Base-by-base conservation (phyloP, 2,888 invertebrate genomes). In the Troglohyphantes excavatus region DNA sequence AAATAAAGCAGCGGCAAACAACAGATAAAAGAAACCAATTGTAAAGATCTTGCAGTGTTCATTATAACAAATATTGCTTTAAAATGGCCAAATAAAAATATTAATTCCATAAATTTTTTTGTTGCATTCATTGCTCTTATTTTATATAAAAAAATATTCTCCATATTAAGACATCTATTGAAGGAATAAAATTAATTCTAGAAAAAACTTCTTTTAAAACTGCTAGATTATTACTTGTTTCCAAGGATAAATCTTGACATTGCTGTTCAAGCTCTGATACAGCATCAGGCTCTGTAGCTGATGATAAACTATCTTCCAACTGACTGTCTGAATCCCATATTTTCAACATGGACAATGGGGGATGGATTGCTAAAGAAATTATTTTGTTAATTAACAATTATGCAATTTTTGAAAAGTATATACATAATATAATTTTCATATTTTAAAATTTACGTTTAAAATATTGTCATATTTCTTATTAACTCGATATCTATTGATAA, bases 281-380 rank as follows among this genome's bases (percentile, higher is more conserved):
- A 33, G 63, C 23, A 73, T 89, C 89, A 26, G 81, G 59, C n/a
- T 90, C 90, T 11, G 90, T 81, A 7, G 79, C 17, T 17, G 85
- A 85, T 29, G 90, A 90, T 19, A 90, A 29, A 23, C 73, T 82
- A 27, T 89, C 83, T 19, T 81, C 82, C 26, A 65, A 27, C 19
- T 89, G 82, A 39, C 90, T 90, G 17, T 90, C 90, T 27, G 79
- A 78, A 63, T 75, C 90, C 79, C 83, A 85, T 6, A 85, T 19
- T 65, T 59, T 59, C 19, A 85, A 43, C 67, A 83, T 67, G 26
- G 81, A 68, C 29, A 88, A 82, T 21, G 90, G 90, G 29, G 90
- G 79, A 90, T 85, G 78, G 39, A 90, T 90, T n/a, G 90, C 90
- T 90, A 26, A 9, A 76, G 11, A 68, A 65, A 46, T 33, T n/a